These are phyloP conservation scores for Epinephelus malabaricus DNA, from an alignment of 2,797 vertebrate genomes.

Conservation along the genomic window DNA sequence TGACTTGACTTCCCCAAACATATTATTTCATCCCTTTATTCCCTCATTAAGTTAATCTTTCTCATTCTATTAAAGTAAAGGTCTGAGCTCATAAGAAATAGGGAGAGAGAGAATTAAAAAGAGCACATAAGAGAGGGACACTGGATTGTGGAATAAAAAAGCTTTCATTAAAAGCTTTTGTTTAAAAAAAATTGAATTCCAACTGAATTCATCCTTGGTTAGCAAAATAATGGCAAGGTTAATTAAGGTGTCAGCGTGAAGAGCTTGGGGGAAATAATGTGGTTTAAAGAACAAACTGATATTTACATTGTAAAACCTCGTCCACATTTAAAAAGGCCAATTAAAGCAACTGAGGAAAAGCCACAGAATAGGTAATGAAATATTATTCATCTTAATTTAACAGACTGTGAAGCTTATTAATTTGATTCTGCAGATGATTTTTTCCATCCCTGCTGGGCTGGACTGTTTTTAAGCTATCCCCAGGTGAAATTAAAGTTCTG, in stretches of 20 bases:
- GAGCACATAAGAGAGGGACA: not conserved
- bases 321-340: constrained; percentile 55
- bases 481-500: constrained; percentile 56
- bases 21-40: constrained; percentile 1
- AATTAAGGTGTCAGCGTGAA: constrained; percentile 54
- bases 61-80: constrained; percentile 6
- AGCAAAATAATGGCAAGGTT: constrained; percentile 51
- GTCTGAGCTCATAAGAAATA: not conserved
- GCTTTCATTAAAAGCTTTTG: constrained; percentile 39
- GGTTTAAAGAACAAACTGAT: constrained; percentile 37
- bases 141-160: not conserved
- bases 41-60: constrained; percentile 12
- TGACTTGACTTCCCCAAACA: not conserved
- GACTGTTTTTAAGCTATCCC: constrained; percentile 61
- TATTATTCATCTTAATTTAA: constrained; percentile 47
- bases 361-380: constrained; percentile 49
- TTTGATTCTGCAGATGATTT: constrained; percentile 58
- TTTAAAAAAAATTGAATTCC: constrained; percentile 12
- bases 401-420: constrained; percentile 49
- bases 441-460: constrained; percentile 52
- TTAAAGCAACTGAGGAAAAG: constrained; percentile 25
- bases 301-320: constrained; percentile 67
- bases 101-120: constrained; percentile 3
- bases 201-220: constrained; percentile 19
- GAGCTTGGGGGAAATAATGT: constrained; percentile 12